phyloP scores from a whole-genome alignment of 2,888 invertebrate genomes.

The Nasonia oneida region DNA sequence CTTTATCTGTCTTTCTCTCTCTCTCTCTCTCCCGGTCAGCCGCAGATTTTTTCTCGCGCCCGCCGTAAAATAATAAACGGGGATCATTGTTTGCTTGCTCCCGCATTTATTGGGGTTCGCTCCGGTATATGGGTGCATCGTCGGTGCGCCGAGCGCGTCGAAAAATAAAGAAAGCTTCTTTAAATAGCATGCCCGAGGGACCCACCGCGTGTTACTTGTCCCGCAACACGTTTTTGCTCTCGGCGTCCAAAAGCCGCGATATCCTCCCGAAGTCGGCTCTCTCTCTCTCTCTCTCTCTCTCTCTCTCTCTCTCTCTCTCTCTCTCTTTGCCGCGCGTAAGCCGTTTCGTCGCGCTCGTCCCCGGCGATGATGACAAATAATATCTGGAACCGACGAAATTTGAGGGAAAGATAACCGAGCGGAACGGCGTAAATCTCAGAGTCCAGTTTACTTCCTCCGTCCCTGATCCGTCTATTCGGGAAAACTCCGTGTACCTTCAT shows the following conservation, averaged over 20 bases:
- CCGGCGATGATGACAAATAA: conserved; percentile 74
- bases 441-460: conserved; percentile 54
- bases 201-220: neutral
- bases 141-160: neutral
- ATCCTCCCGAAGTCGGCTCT: neutral
- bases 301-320: neutral
- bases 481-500: conserved; percentile 65
- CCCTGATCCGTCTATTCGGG: conserved; percentile 61
- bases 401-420: conserved; percentile 68
- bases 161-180: neutral
- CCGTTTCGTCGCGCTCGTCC: conserved; percentile 70
- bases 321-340: neutral
- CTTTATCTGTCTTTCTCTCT: neutral
- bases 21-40: conserved; percentile 53
- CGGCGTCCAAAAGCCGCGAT: neutral
- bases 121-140: neutral
- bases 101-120: conserved; percentile 43
- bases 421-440: conserved; percentile 75
- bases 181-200: conserved; percentile 35
- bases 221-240: conserved; percentile 64
- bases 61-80: conserved; percentile 58
- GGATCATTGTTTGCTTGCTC: conserved; percentile 47
- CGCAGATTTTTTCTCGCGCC: conserved; percentile 47
- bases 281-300: neutral
- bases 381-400: conserved; percentile 75